phyloP scores from a whole-genome alignment of 2,888 invertebrate species.

The Diploptera punctata region DNA sequence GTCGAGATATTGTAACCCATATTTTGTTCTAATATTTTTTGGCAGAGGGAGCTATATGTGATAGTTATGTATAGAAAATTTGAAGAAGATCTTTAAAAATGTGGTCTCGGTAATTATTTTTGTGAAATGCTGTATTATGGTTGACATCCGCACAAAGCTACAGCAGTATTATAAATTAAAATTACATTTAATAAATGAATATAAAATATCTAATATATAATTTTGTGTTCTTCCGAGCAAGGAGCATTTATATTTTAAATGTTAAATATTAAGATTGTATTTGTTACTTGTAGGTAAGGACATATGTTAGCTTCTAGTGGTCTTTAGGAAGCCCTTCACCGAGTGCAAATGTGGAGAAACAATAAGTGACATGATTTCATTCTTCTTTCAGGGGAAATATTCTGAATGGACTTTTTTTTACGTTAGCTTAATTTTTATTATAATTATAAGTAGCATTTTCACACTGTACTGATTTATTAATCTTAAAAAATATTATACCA shows the following conservation, averaged over 20 bases:
- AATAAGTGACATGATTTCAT: conserved; percentile 3
- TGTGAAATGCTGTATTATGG: too few relatives aligned
- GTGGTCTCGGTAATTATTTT: too few relatives aligned
- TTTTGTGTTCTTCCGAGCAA: conserved; percentile 22
- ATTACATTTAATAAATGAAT: background rate
- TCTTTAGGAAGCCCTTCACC: background rate
- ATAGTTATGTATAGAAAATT: too few relatives aligned
- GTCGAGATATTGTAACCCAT: too few relatives aligned
- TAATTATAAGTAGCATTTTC: conserved; percentile 3
- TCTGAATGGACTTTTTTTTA: background rate
- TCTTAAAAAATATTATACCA: background rate
- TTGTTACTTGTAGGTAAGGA: conserved; percentile 26
- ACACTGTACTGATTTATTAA: background rate
- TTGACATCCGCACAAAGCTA: too few relatives aligned
- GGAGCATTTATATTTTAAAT: conserved; percentile 26
- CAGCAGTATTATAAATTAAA: background rate
- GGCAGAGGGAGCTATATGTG: too few relatives aligned
- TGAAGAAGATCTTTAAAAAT: too few relatives aligned
- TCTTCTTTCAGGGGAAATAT: background rate
- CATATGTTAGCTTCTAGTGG: conserved; percentile 20
- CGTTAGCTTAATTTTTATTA: background rate
- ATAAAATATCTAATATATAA: too few relatives aligned
- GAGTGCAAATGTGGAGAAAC: conserved; percentile 18
- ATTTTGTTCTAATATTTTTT: too few relatives aligned
- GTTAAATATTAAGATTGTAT: conserved; percentile 27